phyloP scores from a whole-genome alignment of 2,113 vertebrate species.

The Calidris pugnax region DNA sequence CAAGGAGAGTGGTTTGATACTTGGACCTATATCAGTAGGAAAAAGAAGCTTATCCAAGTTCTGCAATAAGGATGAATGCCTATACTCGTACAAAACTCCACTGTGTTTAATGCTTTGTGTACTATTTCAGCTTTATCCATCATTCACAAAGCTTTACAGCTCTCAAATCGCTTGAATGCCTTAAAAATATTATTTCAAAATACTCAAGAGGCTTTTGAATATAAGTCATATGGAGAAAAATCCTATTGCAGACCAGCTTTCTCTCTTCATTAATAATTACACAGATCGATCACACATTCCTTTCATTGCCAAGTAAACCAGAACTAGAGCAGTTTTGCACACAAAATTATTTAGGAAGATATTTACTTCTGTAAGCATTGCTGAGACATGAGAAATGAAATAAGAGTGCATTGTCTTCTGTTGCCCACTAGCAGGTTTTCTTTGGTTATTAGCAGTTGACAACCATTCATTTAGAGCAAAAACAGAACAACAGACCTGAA shows the following conservation, averaged over 20 bases:
- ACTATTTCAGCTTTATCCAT: background rate
- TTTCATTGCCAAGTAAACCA: background rate
- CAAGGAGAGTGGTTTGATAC: background rate
- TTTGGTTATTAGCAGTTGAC: background rate
- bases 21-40: background rate
- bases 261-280: background rate
- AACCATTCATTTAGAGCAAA: background rate
- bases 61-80: background rate
- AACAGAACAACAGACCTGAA: conserved; percentile 75
- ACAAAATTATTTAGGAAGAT: background rate
- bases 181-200: background rate
- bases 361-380: background rate
- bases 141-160: background rate
- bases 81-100: background rate
- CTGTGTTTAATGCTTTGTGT: background rate
- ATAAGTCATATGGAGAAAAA: background rate
- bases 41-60: background rate
- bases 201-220: too few species aligned
- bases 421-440: background rate
- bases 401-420: background rate
- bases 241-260: background rate
- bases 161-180: background rate
- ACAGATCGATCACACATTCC: background rate
- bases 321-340: background rate
- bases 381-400: background rate